Base-by-base conservation (phyloP, 2,888 invertebrate species). In the Drosophila pegasa region DNA sequence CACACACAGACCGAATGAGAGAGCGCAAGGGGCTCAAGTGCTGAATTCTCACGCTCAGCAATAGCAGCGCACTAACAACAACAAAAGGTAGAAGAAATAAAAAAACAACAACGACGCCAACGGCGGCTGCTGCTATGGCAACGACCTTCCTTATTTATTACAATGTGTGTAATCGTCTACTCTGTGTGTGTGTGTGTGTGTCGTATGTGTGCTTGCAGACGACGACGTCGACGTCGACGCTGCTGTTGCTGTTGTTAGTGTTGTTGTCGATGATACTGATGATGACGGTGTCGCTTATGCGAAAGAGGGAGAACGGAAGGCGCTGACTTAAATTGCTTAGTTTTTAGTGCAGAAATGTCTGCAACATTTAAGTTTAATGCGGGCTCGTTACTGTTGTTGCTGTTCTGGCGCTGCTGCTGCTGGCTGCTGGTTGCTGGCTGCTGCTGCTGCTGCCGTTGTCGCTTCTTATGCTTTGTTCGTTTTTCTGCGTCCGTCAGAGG, bases 61-160 rank as follows among this genome's bases (percentile, higher is more conserved):
- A 41, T 47, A 62, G 48, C 56, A 64, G 64, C 37, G 37, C 35
- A 71, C 57, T 31, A 63, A 68, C 74, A 78, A 76, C 56, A 61
- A 54, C 64, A 54, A 31, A 68, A 61, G 45, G 60, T 45, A 58
- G 31, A 57, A 65, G 63, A 63, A 69, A 68, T 48, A 31, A 43
- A 50, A 67, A 52, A 54, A 55, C 41, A 10, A 40, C 56, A 40
- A 56, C 76, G 78, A 67, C 77, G 76, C 68, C 74, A 74, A 64
- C 68, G 62, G 55, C 79, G 64, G 69, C 79, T 78, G 84, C 80
- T 79, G 88, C 87, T 87, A 89, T 90, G 90, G 89, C 90, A 91
- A 90, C 91, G 90, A 91, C 90, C 90, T 90, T 90, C 90, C 90
- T 88, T 84, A 88, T 87, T 89, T 90, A 88, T 84, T 89, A 82